These are phyloP conservation scores for Anser brachyrhynchus DNA, from an alignment of 2,113 vertebrate genomes.

Conservation along the genomic window DNA sequence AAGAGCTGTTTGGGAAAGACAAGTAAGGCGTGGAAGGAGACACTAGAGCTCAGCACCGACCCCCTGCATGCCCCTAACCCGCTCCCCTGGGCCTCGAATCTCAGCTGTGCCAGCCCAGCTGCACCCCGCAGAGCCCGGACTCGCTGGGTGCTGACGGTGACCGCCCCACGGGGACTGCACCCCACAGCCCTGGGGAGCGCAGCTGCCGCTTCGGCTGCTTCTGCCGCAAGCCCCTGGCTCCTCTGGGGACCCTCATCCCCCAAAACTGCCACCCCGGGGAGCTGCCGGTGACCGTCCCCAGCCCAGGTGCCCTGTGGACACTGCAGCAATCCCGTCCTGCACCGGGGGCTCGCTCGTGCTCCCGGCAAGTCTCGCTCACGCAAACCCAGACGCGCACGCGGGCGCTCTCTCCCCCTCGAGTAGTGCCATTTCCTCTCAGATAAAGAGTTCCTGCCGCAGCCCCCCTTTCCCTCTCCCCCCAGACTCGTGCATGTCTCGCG, in stretches of 20 bases:
- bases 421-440: conserved; percentile 26
- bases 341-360: not conserved
- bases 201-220: not conserved
- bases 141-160: not conserved
- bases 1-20: not conserved
- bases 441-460: conserved; percentile 20
- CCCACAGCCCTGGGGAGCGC: fast-evolving
- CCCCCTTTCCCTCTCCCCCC: not conserved
- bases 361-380: not conserved
- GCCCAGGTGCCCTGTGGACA: fast-evolving
- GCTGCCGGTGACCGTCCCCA: not conserved
- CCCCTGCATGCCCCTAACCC: not conserved
- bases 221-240: fast-evolving
- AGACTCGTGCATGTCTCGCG: not conserved
- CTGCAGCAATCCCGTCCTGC: not conserved
- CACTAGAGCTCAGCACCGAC: not conserved
- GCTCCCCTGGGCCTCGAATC: fast-evolving
- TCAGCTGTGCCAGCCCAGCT: fast-evolving
- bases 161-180: not conserved
- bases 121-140: not conserved
- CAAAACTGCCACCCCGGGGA: not conserved
- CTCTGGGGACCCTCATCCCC: not conserved
- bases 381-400: fast-evolving
- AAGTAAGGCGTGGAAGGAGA: not conserved
- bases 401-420: not conserved